phyloP scores from a whole-genome alignment of 2,113 vertebrate species.

The Mesocricetus auratus region DNA sequence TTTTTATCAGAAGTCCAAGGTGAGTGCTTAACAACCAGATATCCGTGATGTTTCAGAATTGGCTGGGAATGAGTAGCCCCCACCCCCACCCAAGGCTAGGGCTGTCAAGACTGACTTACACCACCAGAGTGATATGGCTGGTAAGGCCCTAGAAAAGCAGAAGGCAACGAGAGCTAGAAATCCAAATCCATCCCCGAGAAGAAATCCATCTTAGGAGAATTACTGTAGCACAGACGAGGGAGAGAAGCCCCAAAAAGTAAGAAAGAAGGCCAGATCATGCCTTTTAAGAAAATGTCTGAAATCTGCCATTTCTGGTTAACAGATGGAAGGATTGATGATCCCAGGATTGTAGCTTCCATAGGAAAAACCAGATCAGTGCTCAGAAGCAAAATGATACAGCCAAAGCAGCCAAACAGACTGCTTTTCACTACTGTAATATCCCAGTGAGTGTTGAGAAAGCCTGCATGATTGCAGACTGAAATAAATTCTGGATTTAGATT shows the following conservation, averaged over 20 bases:
- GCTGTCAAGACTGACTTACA: neutral
- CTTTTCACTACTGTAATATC: neutral
- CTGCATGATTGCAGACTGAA: conserved; percentile 93
- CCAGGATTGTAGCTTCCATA: neutral
- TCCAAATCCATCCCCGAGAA: neutral
- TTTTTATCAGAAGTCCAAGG: conserved; percentile 4
- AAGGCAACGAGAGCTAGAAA: conserved; percentile 9
- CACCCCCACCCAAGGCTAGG: neutral
- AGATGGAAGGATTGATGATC: neutral
- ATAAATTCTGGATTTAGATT: conserved; percentile 98
- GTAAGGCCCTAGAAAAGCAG: neutral
- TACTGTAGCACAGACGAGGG: neutral
- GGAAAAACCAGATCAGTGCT: neutral
- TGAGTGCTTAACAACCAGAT: neutral
- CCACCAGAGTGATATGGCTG: neutral
- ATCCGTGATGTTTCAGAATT: conserved; percentile 17
- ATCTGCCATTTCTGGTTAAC: neutral
- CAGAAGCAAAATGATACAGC: neutral
- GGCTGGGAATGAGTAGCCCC: neutral
- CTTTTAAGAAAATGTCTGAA: neutral
- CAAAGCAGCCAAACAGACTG: neutral
- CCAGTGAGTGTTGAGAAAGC: neutral
- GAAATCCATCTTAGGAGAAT: neutral
- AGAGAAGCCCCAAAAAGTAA: neutral
- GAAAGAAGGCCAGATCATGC: neutral